Conservation (phyloP, 2,797 vertebrate genomes). For the Ambastaia sidthimunki region DNA sequence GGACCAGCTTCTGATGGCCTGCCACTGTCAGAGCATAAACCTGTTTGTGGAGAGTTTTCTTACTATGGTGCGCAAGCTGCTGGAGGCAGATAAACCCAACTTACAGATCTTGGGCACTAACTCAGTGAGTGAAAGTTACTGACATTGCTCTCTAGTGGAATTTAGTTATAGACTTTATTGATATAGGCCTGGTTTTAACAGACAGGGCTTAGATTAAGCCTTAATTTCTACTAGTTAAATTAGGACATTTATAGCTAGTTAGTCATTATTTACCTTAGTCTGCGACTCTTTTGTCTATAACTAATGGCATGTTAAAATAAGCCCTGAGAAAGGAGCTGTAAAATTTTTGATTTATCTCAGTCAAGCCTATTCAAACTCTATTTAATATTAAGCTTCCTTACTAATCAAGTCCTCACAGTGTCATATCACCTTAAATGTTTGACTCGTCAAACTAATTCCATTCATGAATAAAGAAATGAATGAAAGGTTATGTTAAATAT, state of each 20-base stretch:
- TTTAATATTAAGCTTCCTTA: slow-evolving; percentile 3
- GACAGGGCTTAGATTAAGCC: too few species aligned
- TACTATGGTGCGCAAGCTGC: slow-evolving; percentile 95
- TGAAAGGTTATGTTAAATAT: too few species aligned
- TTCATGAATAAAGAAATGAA: not conserved
- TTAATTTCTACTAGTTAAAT: too few species aligned
- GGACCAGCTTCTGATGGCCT: slow-evolving; percentile 96
- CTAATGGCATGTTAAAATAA: too few species aligned
- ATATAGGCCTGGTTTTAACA: not conserved
- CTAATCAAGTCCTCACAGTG: not conserved
- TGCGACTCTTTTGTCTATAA: too few species aligned
- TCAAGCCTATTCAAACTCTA: not conserved
- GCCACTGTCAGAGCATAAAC: slow-evolving; percentile 97
- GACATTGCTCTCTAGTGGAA: not conserved
- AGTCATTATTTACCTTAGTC: too few species aligned
- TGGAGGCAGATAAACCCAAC: slow-evolving; percentile 92
- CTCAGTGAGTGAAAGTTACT: slow-evolving; percentile 49
- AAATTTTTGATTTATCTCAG: not conserved
- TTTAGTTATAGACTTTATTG: not conserved
- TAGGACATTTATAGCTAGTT: too few species aligned
- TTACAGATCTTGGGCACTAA: slow-evolving; percentile 85
- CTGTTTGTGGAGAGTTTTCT: slow-evolving; percentile 95
- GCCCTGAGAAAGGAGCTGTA: not conserved
- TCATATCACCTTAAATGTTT: not conserved
- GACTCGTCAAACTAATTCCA: not conserved